phyloP scores from a whole-genome alignment of 2,113 vertebrate genomes.

The Lipotes vexillifer region DNA sequence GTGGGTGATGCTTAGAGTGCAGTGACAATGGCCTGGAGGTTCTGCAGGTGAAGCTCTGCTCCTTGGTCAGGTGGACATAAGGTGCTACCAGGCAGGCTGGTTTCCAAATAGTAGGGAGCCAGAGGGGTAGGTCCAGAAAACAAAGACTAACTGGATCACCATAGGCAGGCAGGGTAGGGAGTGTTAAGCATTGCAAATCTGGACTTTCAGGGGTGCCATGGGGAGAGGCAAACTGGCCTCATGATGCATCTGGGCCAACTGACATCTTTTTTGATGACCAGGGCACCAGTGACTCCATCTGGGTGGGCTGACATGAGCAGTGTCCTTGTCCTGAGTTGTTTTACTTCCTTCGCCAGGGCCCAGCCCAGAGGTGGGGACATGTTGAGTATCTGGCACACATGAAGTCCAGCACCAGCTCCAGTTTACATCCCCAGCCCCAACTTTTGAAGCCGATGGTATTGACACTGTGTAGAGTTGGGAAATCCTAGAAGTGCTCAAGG shows the following conservation, averaged over 20 bases:
- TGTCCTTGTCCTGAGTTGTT: background rate
- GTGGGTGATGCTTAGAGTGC: background rate
- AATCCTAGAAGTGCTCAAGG: conserved; percentile 41
- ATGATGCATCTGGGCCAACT: rapidly evolving
- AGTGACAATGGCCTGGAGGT: background rate
- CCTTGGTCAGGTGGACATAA: no score
- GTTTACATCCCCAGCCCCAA: background rate
- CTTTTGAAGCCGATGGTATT: background rate
- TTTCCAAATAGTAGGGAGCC: background rate
- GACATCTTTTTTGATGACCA: background rate
- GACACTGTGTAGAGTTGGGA: background rate
- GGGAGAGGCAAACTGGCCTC: background rate
- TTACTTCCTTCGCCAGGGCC: background rate
- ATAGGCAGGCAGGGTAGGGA: background rate
- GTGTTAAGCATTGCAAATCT: background rate
- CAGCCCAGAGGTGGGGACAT: background rate
- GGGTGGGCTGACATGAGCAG: background rate
- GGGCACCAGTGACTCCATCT: background rate
- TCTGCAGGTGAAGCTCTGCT: background rate
- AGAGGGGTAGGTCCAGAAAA: background rate
- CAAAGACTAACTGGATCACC: background rate
- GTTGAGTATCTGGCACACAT: background rate
- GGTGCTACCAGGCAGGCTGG: background rate
- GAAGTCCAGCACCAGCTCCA: background rate
- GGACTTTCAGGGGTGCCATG: rapidly evolving